Base-by-base conservation (phyloP, 2,797 vertebrate genomes). In the Columba guinea region DNA sequence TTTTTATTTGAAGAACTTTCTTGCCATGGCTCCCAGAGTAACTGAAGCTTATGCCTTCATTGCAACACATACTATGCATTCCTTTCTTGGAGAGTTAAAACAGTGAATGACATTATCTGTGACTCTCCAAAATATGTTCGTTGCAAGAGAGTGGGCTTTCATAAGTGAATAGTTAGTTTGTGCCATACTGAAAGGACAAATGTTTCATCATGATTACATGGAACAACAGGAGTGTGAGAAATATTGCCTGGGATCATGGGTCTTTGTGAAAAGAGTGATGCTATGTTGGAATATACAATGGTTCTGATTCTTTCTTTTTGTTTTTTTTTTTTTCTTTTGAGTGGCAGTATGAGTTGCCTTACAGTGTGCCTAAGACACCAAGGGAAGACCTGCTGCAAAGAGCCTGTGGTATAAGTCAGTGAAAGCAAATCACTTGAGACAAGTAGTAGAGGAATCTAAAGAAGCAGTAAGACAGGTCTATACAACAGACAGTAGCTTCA, bases 11-110 rank as follows among this genome's bases (percentile, higher is more conserved):
- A 93, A 84, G 69, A 87, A 81, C 48, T 78, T 74, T 65, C 52
- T 86, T 84, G 24, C 69, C 78, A 26, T 46, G 35, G 13, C 48
- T 93, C 32, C 37, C 9, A 37, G 65, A 62, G 55, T 63, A 85
- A 89, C 55, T 75, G 53, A 86, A 88, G 39, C 13, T 56, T 59
- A 44, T 63, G 76, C 55, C 80, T 94, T 89, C 75, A 58, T 78
- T 81, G 65, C 30, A 59, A 58, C 58, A 68, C 64, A 85, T 89
- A 55, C 53, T 91, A n/a, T 68, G 46, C 60, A 89, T 91, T 94
- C 75, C 49, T 91, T 89, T 87, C 89, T 80, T 81, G 46, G 65
- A 24, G 41, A 68, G 49, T 84, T 93, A 95, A 92, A 95, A 92
- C 68, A 91, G 58, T 51, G 51, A 83, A 65, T 87, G 46, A 89